Percentiles rank a stretch among this genome's conserved stretches.
Evolutionary conservation across 1,140 invertebrate species (phyloP).

Genomic region (Cyclina sinensis): DNA sequence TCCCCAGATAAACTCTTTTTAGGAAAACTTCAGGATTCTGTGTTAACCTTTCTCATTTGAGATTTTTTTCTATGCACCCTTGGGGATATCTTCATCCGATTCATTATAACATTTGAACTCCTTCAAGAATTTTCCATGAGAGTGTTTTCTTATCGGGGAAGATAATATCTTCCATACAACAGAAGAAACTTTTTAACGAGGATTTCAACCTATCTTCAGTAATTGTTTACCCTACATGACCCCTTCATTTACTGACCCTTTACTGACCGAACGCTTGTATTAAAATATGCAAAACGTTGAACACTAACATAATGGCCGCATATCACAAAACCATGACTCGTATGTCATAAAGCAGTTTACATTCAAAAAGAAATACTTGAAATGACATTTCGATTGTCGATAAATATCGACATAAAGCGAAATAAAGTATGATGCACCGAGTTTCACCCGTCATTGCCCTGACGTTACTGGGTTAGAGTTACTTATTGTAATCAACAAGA

Average conservation of each 20-base stretch:
- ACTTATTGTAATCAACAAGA: constrained; percentile 47
- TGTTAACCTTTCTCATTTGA: too few relatives aligned
- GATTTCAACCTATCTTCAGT: constrained; percentile 1
- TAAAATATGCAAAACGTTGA: constrained; percentile 65
- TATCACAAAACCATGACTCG: constrained; percentile 26
- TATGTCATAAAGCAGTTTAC: constrained; percentile 60
- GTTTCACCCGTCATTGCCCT: constrained; percentile 42
- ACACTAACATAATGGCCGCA: constrained; percentile 47
- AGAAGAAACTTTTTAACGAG: too few relatives aligned
- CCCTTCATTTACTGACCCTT: constrained; percentile 44
- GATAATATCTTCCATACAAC: too few relatives aligned
- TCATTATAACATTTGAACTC: too few relatives aligned
- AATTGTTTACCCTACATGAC: constrained; percentile 57
- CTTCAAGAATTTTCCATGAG: too few relatives aligned
- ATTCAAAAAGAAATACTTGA: constrained; percentile 48
- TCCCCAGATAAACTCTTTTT: too few relatives aligned
- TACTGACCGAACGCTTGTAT: constrained; percentile 43
- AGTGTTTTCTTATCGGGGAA: too few relatives aligned
- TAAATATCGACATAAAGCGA: constrained; percentile 59
- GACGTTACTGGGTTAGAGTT: constrained; percentile 38
- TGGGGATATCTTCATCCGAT: too few relatives aligned
- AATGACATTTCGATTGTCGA: constrained; percentile 66
- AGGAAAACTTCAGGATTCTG: too few relatives aligned
- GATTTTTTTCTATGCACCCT: too few relatives aligned
- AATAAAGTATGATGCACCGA: constrained; percentile 60